Evolutionary conservation across 2,113 vertebrate species (phyloP), one percentile per base, ranked within the genome.

Genomic region (Otus sunia): DNA sequence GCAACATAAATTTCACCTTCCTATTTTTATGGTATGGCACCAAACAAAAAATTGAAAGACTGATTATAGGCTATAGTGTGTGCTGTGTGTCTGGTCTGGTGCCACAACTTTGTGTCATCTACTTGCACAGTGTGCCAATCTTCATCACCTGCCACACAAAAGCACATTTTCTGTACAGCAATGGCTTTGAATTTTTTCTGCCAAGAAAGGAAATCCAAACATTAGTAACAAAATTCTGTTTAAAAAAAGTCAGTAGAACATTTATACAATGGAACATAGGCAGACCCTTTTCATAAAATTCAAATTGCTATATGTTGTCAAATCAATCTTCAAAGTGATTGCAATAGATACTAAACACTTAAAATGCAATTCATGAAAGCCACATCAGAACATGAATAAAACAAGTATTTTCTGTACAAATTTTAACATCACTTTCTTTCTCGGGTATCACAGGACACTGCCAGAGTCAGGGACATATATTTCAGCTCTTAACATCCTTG

Each of bases 141-240:
- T 67, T 86, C 52, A 86, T 47, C 14, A 13, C 13, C 52, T 59
- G 32, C 52, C 15, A 34, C 39, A 32, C 6, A 15, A 0, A 0
- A 78, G 30, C 41, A 60, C 43, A 45, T 64, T 76, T 78, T 76
- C 39, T 68, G 34, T 18, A 36, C 12, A 39, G 39, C 11, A 43
- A 36, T 19, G 18, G 9, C 69, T 86, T 83, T 83, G 72, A 91
- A 66, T 18, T 3, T n/a, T 53, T 49, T 81, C 11, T 87, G 39
- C 29, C 32, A 78, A 82, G 52, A 81, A 71, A 41, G 19, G 13
- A 73, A 19, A 69, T 68, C 16, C 4, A 63, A 88, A 69, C 15
- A 39, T 9, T 21, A 45, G 25, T 6, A 78, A 52, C 5, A 79
- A 50, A 52, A 69, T 12, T 64, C 11, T 76, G 9, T 37, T 75